Percentiles rank a stretch among this genome's conserved stretches.
Conservation (phyloP, 2,113 vertebrate genomes). For the Chaetodon trifascialis region DNA sequence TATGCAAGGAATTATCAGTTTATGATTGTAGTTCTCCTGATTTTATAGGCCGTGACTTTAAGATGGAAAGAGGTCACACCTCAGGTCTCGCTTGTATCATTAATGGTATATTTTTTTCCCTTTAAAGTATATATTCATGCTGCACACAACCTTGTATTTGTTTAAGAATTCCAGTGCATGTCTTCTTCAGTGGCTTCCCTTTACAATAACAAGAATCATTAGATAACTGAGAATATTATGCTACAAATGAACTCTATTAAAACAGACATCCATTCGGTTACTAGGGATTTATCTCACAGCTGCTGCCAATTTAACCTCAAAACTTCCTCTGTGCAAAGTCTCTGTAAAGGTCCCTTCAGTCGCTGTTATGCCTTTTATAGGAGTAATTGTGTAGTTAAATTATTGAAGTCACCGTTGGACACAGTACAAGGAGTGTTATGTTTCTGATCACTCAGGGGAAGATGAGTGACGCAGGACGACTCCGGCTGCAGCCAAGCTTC, state of each 20-base stretch:
- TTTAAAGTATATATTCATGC: background rate
- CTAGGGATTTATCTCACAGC: conserved; percentile 29
- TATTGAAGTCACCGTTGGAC: conserved; percentile 71
- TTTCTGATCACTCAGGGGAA: conserved; percentile 54
- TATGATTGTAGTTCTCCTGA: conserved; percentile 32
- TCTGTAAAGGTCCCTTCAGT: conserved; percentile 31
- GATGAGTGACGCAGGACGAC: conserved; percentile 43
- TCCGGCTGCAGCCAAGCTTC: conserved; percentile 44
- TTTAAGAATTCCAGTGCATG: background rate
- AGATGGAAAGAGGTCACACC: conserved; percentile 30
- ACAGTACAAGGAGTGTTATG: conserved; percentile 42
- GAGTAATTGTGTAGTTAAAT: conserved; percentile 53
- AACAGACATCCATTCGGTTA: conserved; percentile 26
- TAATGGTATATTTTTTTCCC: background rate
- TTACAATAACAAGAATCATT: conserved; percentile 15
- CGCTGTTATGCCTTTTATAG: conserved; percentile 56
- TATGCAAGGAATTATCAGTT: conserved; percentile 39
- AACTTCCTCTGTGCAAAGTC: conserved; percentile 6
- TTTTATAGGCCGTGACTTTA: background rate
- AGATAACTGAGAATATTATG: background rate
- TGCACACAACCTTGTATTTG: background rate
- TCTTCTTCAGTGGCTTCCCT: background rate
- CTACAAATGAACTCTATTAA: conserved; percentile 11
- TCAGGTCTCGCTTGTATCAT: conserved; percentile 1
- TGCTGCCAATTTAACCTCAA: conserved; percentile 34